Percentiles rank a stretch among this genome's conserved stretches.
phyloP scores from a whole-genome alignment of 2,888 invertebrate species.

The Uropetala carovei region DNA sequence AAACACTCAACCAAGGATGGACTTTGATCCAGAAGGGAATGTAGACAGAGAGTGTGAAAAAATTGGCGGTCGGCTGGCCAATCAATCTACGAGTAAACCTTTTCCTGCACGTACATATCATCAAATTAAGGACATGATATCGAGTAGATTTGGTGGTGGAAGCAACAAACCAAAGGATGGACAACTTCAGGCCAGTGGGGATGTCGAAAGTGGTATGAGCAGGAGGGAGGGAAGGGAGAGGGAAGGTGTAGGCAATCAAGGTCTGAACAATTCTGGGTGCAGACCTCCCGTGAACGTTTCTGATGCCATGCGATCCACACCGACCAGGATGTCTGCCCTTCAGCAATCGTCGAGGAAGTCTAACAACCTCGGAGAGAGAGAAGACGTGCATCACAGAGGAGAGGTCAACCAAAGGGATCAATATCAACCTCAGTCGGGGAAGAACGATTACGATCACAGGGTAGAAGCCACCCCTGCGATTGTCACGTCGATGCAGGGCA shows the following conservation, averaged over 20 bases:
- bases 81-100: constrained; percentile 70
- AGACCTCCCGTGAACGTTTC: not conserved
- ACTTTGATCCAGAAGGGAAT: constrained; percentile 75
- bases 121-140: constrained; percentile 89
- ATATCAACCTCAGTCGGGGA: constrained; percentile 69
- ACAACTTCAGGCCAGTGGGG: constrained; percentile 75
- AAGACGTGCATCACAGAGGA: constrained; percentile 70
- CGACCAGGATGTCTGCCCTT: not conserved
- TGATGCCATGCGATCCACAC: not conserved
- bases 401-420: constrained; percentile 69
- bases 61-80: constrained; percentile 65
- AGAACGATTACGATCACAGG: constrained; percentile 73
- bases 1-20: not conserved
- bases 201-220: constrained; percentile 70
- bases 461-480: constrained; percentile 59
- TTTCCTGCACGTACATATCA: constrained; percentile 88
- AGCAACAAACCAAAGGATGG: constrained; percentile 78
- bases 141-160: constrained; percentile 83
- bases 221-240: constrained; percentile 75
- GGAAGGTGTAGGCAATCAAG: not conserved
- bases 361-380: constrained; percentile 65
- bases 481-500: constrained; percentile 67
- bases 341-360: constrained; percentile 53
- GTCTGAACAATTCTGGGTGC: constrained; percentile 53
- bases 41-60: constrained; percentile 79